These are phyloP conservation scores for Desoria tigrina DNA, from an alignment of 2,888 invertebrate genomes.

Conservation along the genomic window DNA sequence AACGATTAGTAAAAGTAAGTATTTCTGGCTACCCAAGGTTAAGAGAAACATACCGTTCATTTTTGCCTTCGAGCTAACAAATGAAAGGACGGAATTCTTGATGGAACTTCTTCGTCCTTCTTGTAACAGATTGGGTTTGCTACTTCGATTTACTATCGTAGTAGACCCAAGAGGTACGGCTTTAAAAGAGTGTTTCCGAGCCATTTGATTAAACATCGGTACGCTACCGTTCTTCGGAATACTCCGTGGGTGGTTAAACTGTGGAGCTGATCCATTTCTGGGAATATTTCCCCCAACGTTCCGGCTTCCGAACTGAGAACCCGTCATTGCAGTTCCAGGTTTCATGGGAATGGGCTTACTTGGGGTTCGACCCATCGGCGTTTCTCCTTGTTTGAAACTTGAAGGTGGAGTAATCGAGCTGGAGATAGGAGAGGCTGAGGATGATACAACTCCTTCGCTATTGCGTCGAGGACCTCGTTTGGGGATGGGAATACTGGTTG, in stretches of 20 bases:
- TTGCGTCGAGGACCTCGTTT: slow-evolving; percentile 42
- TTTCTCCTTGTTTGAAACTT: slow-evolving; percentile 35
- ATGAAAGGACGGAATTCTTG: slow-evolving; percentile 37
- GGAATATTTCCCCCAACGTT: slow-evolving; percentile 45
- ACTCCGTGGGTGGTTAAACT: slow-evolving; percentile 48
- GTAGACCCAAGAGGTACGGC: slow-evolving; percentile 50
- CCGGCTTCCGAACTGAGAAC: slow-evolving; percentile 33
- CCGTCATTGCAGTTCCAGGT: slow-evolving; percentile 35
- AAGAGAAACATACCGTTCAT: slow-evolving; percentile 40
- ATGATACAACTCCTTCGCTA: slow-evolving; percentile 46
- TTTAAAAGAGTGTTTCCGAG: slow-evolving; percentile 61
- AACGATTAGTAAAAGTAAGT: background rate
- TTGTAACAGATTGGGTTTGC: slow-evolving; percentile 48
- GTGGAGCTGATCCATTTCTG: slow-evolving; percentile 53
- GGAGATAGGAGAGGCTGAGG: slow-evolving; percentile 32
- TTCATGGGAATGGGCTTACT: slow-evolving; percentile 48
- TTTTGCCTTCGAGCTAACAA: slow-evolving; percentile 36
- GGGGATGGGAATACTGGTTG: slow-evolving; percentile 30
- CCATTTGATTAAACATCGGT: slow-evolving; percentile 82
- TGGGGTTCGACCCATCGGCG: slow-evolving; percentile 33
- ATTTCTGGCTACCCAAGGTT: background rate
- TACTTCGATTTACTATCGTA: slow-evolving; percentile 28
- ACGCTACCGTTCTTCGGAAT: slow-evolving; percentile 83
- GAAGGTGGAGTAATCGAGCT: slow-evolving; percentile 32
- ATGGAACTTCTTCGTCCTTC: slow-evolving; percentile 41